phyloP scores from a whole-genome alignment of 2,797 vertebrate species.

The Argyrosomus regius region DNA sequence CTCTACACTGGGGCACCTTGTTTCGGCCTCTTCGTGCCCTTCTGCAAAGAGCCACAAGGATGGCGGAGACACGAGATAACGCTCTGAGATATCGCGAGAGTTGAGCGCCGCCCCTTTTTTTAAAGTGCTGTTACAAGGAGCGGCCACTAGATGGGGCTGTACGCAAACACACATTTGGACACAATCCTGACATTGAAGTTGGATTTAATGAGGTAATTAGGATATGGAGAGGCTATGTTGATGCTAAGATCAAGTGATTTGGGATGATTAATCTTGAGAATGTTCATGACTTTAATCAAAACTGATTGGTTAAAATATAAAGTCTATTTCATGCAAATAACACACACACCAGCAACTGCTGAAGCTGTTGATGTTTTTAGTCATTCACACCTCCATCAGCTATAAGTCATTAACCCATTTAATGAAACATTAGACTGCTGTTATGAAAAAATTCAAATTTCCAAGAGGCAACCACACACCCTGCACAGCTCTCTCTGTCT shows the following conservation, averaged over 20 bases:
- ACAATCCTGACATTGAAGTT: neutral
- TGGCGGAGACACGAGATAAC: constrained; percentile 62
- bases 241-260: neutral
- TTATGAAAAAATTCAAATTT: neutral
- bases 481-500: constrained; percentile 15
- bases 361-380: neutral
- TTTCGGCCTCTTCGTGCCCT: constrained; percentile 84
- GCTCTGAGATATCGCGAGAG: constrained; percentile 79
- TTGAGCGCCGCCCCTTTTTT: neutral
- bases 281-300: neutral
- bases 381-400: neutral
- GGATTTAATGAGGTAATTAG: neutral
- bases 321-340: neutral
- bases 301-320: neutral
- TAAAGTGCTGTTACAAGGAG: fast-evolving
- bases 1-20: constrained; percentile 55
- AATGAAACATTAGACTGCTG: neutral
- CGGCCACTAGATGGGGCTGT: constrained; percentile 33
- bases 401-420: neutral
- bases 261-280: neutral
- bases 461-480: constrained; percentile 19
- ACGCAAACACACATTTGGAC: neutral
- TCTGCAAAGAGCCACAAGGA: constrained; percentile 79
- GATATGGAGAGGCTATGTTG: neutral
- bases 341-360: neutral